Conservation (phyloP, 2,113 vertebrate species). For the Notechis scutatus region DNA sequence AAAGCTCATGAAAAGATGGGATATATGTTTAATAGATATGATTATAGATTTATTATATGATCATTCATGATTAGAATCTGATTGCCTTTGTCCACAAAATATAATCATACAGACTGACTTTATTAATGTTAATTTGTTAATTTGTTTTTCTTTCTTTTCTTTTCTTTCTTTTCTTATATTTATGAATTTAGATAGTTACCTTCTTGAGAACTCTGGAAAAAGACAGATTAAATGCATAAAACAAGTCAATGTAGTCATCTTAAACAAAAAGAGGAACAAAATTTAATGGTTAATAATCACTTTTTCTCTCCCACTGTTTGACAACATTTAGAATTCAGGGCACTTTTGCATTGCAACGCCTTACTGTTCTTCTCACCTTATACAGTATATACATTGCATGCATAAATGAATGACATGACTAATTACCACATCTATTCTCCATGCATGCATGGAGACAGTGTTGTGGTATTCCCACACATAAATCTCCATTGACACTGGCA, state of each 20-base stretch:
- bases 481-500: conserved; percentile 58
- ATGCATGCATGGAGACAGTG: conserved; percentile 45
- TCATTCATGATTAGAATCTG: not conserved
- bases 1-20: not conserved
- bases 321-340: conserved; percentile 43
- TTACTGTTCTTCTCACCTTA: conserved; percentile 48
- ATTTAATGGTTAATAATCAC: not conserved
- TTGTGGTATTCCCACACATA: conserved; percentile 64
- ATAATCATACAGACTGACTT: not conserved
- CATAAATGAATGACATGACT: conserved; percentile 62
- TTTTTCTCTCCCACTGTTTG: not conserved
- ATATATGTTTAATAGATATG: not conserved
- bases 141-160: not conserved
- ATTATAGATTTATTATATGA: no score
- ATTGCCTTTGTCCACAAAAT: not conserved
- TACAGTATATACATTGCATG: conserved; percentile 44
- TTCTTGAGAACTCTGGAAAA: not conserved
- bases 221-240: not conserved
- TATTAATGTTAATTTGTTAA: not conserved
- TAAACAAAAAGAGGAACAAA: conserved; percentile 4
- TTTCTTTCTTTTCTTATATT: not conserved
- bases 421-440: conserved; percentile 63
- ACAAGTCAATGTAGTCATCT: not conserved
- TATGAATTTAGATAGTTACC: not conserved
- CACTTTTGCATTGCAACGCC: not conserved